Evolutionary conservation across 2,113 vertebrate genomes (phyloP), one percentile per base, ranked within the genome.

Genomic region (Sebastes fasciatus): DNA sequence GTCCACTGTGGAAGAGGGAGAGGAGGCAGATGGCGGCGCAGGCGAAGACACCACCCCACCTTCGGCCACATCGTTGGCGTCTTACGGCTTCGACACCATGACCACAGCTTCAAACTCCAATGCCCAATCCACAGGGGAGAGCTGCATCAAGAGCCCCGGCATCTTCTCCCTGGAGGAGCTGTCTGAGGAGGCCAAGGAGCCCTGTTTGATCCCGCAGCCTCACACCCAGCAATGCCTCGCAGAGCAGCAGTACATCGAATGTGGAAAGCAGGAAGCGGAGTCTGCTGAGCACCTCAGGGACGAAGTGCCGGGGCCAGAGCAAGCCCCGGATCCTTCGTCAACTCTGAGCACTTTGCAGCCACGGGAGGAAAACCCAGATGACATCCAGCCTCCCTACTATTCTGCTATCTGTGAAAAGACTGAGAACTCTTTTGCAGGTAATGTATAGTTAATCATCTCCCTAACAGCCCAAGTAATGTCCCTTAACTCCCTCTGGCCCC

Each of bases 341-440:
- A 57, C 71, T 52, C 77, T 16, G 6, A 43, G 68, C 91, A 48
- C 62, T 69, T 71, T 87, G 85, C 61, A 89, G 57, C 76, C 82
- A 54, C 75, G 80, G 8, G 84, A 84, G 48, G 94, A 93, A 43
- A 85, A 45, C 34, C 71, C 85, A 11, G 88, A 91, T 7, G 91
- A 92, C 76, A n/a, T 65, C 86, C 91, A 92, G 68, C 93, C 94
- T 68, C 88, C 90, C 2, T 95, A 94, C 89, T 95, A 93, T 92
- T 93, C 94, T 19, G 85, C 94, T 81, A 86, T 94, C 82, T 94
- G 93, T 82, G 94, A 96, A 94, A 95, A 94, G 83, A 94, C 93
- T 91, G 94, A 95, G 86, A 95, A 90, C 87, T 85, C 93, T 92
- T 87, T 94, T 83, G 79, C 95, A 97, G 96, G 96, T 97, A 96